Conservation (phyloP, 2,113 vertebrate species). For the Anguilla rostrata region DNA sequence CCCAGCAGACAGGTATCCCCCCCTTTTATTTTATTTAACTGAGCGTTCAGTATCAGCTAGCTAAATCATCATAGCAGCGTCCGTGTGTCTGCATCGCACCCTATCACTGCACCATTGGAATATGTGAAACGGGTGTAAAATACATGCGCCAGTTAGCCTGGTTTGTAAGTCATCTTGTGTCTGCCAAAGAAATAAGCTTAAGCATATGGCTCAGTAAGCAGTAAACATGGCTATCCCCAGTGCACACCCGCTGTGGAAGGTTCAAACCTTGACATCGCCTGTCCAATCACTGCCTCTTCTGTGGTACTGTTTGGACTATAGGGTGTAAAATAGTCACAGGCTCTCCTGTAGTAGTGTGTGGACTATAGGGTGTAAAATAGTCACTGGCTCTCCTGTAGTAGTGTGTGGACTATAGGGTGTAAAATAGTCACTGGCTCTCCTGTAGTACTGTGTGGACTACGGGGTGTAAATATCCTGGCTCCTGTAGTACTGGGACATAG, state of each 20-base stretch:
- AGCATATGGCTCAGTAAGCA: background rate
- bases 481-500: background rate
- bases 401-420: background rate
- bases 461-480: background rate
- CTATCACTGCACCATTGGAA: background rate
- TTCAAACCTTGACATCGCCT: no score
- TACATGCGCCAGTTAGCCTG: background rate
- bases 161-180: background rate
- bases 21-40: background rate
- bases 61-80: background rate
- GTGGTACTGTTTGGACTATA: background rate
- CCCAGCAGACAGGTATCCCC: constrained; percentile 6
- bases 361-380: background rate
- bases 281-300: background rate
- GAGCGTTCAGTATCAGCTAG: background rate
- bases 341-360: background rate
- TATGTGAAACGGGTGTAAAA: background rate
- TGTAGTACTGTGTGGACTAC: background rate
- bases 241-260: no score
- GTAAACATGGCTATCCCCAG: no score
- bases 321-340: background rate
- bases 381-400: no score
- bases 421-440: background rate
- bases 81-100: background rate
- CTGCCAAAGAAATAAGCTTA: background rate